phyloP scores from a whole-genome alignment of 2,888 invertebrate genomes.

The Stictocephala bisonia region DNA sequence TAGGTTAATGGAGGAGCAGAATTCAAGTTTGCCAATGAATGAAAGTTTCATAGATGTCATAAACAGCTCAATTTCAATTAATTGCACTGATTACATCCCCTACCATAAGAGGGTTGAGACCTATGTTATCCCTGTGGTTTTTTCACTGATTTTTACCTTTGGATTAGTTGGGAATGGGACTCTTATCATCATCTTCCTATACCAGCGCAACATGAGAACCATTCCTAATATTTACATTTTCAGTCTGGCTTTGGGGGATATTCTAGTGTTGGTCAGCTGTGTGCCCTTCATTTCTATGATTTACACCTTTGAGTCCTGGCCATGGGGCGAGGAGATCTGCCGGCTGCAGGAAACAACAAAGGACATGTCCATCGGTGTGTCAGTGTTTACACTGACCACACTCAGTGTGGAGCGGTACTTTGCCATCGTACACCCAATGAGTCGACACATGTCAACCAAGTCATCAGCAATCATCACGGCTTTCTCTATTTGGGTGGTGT shows the following conservation, averaged over 20 bases:
- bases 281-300: slow-evolving; percentile 87
- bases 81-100: slow-evolving; percentile 14
- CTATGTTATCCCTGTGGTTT: slow-evolving; percentile 82
- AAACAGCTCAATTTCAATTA: no score
- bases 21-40: no score
- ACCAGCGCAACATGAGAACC: slow-evolving; percentile 84
- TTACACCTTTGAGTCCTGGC: slow-evolving; percentile 71
- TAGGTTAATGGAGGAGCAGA: no score
- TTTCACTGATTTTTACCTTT: slow-evolving; percentile 82
- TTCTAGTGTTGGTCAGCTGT: slow-evolving; percentile 82
- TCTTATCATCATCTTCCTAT: slow-evolving; percentile 80
- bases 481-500: slow-evolving; percentile 81
- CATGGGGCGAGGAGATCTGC: slow-evolving; percentile 65
- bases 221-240: slow-evolving; percentile 88
- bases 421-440: slow-evolving; percentile 90
- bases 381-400: slow-evolving; percentile 72
- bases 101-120: slow-evolving; percentile 72
- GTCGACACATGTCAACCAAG: slow-evolving; percentile 78
- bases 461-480: slow-evolving; percentile 71
- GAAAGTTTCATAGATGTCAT: no score
- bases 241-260: slow-evolving; percentile 84
- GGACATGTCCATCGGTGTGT: slow-evolving; percentile 28
- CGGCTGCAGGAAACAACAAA: slow-evolving; percentile 76
- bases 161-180: slow-evolving; percentile 87
- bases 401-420: slow-evolving; percentile 91